These are phyloP conservation scores for Serrognathus titanus DNA, from an alignment of 2,888 invertebrate species.

Conservation along the genomic window DNA sequence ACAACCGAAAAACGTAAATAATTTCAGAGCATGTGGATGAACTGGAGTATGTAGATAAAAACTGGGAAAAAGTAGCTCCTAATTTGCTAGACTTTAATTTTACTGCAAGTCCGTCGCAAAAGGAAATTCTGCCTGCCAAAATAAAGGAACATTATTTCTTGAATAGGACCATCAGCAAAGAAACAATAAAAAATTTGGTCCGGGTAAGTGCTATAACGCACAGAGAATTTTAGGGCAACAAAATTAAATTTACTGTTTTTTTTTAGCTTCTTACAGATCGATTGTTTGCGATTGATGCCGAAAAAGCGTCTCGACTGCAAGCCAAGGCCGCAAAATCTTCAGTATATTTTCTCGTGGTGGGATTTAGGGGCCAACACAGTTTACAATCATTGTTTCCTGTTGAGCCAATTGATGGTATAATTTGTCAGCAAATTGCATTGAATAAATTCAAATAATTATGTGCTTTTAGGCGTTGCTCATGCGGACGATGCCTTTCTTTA, in stretches of 20 bases:
- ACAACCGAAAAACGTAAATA: no score
- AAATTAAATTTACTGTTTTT: slow-evolving; percentile 10
- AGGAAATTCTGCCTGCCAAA: slow-evolving; percentile 48
- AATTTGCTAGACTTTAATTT: slow-evolving; percentile 61
- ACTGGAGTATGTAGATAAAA: slow-evolving; percentile 50
- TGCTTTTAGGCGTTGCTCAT: no score
- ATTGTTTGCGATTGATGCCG: slow-evolving; percentile 55
- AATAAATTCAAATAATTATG: no score
- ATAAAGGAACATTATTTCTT: slow-evolving; percentile 58
- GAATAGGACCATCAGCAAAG: slow-evolving; percentile 33
- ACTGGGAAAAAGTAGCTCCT: slow-evolving; percentile 61
- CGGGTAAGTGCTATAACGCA: no score
- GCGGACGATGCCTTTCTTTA: no score
- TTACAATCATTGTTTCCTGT: background rate
- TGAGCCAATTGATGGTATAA: no score
- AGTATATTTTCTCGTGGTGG: slow-evolving; percentile 53
- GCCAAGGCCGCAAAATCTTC: slow-evolving; percentile 54
- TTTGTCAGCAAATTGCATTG: no score
- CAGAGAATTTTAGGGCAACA: no score
- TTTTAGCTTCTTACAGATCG: slow-evolving; percentile 59
- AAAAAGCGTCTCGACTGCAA: slow-evolving; percentile 56
- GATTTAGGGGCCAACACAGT: slow-evolving; percentile 8
- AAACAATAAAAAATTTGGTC: no score
- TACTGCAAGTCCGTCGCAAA: slow-evolving; percentile 41
- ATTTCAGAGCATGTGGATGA: slow-evolving; percentile 19